phyloP scores from a whole-genome alignment of 2,113 vertebrate species.

The Xiphias gladius region DNA sequence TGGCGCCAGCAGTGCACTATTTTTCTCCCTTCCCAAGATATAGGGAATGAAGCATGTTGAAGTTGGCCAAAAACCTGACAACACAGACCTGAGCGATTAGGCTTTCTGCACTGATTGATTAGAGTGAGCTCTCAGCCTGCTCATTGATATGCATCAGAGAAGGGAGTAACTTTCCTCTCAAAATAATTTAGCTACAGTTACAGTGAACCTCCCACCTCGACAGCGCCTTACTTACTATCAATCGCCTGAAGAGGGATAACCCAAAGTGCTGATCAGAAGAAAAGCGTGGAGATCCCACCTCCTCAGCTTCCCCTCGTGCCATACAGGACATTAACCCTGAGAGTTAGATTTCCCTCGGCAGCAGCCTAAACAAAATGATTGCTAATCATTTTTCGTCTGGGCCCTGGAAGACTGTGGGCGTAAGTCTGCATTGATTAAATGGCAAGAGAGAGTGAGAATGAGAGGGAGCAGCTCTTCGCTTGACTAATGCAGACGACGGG shows the following conservation, averaged over 20 bases:
- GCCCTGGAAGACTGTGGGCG: slow-evolving; percentile 49
- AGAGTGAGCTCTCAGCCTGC: slow-evolving; percentile 2
- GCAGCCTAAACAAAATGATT: slow-evolving; percentile 70
- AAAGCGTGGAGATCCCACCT: slow-evolving; percentile 52
- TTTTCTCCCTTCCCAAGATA: slow-evolving; percentile 14
- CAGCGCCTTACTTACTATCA: slow-evolving; percentile 55
- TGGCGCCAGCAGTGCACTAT: neutral
- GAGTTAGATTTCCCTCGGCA: slow-evolving; percentile 68
- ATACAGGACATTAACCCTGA: slow-evolving; percentile 68
- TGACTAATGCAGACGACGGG: slow-evolving; percentile 25
- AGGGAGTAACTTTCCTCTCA: slow-evolving; percentile 33
- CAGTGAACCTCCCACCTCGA: slow-evolving; percentile 53
- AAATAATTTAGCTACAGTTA: slow-evolving; percentile 63
- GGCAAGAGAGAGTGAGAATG: slow-evolving; percentile 23
- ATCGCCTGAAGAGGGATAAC: slow-evolving; percentile 54
- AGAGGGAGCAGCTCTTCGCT: slow-evolving; percentile 27
- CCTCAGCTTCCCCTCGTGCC: slow-evolving; percentile 47
- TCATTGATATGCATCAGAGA: slow-evolving; percentile 54
- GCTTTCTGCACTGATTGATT: slow-evolving; percentile 50
- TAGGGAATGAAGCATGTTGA: neutral
- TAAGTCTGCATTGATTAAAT: slow-evolving; percentile 73
- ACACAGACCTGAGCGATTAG: slow-evolving; percentile 44
- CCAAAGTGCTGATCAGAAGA: slow-evolving; percentile 70
- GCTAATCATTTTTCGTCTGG: slow-evolving; percentile 71
- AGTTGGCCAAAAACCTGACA: slow-evolving; percentile 49